A percentile compares a stretch with the other conserved stretches of the same genome.
Conservation (phyloP, 2,888 invertebrate genomes). For the Microctonus aethiopoides region DNA sequence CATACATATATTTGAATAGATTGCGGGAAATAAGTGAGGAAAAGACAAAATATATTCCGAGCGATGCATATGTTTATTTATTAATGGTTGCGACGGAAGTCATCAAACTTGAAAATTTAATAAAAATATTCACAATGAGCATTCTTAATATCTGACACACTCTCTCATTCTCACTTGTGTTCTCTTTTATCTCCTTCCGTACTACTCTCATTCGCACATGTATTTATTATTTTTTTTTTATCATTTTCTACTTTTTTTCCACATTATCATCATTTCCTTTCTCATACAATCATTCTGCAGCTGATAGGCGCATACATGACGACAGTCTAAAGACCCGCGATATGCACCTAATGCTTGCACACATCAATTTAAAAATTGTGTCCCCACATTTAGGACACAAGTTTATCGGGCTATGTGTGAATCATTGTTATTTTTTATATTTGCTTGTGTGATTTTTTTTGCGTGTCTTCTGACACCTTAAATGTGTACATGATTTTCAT, state of each 20-base stretch:
- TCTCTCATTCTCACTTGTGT: constrained; percentile 41
- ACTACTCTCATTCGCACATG: constrained; percentile 27
- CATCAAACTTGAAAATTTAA: constrained; percentile 68
- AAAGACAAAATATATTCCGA: constrained; percentile 47
- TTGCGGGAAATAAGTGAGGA: not conserved
- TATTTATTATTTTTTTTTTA: constrained; percentile 32
- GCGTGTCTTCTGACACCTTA: not conserved
- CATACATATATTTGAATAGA: not conserved
- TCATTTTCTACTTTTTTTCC: constrained; percentile 29
- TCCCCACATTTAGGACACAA: constrained; percentile 36
- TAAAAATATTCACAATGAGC: constrained; percentile 68
- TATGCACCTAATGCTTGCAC: constrained; percentile 33
- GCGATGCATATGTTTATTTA: constrained; percentile 66
- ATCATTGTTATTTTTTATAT: constrained; percentile 42
- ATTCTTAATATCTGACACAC: constrained; percentile 61
- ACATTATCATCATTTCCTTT: constrained; percentile 33
- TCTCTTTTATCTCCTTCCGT: constrained; percentile 20
- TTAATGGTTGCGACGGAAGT: constrained; percentile 67
- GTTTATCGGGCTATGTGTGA: constrained; percentile 42
- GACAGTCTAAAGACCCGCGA: constrained; percentile 38
- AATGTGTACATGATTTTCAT: constrained; percentile 9
- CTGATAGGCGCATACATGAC: constrained; percentile 36
- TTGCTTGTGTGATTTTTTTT: constrained; percentile 19
- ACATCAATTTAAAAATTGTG: constrained; percentile 39
- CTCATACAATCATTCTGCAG: constrained; percentile 46